Base-by-base conservation (phyloP, 1,140 invertebrate genomes). In the Cydia strobilella region DNA sequence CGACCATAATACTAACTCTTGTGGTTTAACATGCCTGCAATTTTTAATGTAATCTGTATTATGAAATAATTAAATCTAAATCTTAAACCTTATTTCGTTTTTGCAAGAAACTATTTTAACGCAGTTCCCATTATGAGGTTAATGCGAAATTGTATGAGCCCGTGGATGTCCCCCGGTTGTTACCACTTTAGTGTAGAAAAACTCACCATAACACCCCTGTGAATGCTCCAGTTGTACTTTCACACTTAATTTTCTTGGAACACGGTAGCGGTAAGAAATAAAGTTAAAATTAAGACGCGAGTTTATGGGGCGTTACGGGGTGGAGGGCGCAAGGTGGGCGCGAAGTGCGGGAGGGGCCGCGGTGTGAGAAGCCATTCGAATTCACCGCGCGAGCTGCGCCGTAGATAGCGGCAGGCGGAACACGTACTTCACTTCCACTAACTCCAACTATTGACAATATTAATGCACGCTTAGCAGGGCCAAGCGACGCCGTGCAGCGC, bases 211-310 rank as follows among this genome's bases (percentile, higher is more conserved):
- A 87, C 84, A 82, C 82, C 72, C 77, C 80, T 81, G 84, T 79
- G 84, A 89, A 90, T 87, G 84, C 84, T 84, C 87, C 82, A 86
- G 82, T 84, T 85, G 83, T 90, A 89, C 86, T 85, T 90, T 92
- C 85, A 86, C 90, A 92, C 90, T 90, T 91, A 92, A 92, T 92
- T 91, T 91, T 90, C 88, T 88, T 88, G 83, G 79, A 89, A 90
- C 89, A 84, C 79, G 89, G 90, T 83, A 83, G 88, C 87, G 86
- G 88, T 92, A 90, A 90, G 89, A 91, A 91, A 92, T 92, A 92
- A 92, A 92, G 88, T 92, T 92, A 92, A 92, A 92, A 92, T 91
- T 92, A 91, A 92, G 90, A 92, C 89, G 88, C 89, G 87, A 91
- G 89, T 92, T 92, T 92, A 92, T 91, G 89, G 87, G 86, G 90